Base-by-base conservation (phyloP, 2,113 vertebrate species). In the Pampusana beccarii region DNA sequence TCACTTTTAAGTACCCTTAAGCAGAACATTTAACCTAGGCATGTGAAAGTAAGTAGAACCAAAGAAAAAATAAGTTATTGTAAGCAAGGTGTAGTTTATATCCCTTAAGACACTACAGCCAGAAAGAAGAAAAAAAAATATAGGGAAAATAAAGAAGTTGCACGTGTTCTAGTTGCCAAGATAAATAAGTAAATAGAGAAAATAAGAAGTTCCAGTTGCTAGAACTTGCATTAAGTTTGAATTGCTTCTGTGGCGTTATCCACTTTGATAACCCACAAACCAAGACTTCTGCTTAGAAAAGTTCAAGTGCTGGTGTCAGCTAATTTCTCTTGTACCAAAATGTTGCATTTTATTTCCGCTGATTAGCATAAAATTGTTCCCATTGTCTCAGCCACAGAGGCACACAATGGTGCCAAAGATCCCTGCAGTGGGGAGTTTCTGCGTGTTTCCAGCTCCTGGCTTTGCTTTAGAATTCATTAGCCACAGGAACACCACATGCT, bases 291-390 rank as follows among this genome's bases (percentile, higher is more conserved):
- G 23, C 81, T 74, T 48, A 61, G 88, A 82, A 86, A 94, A 85
- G 90, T 25, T 91, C 69, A 86, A 92, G 50, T 51, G 66, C 80
- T 79, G 88, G 81, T 92, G 94, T 94, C 28, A 92, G 56, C 92
- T 95, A 95, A 92, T 97, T 97, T 97, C 97, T 83, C 96, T 96
- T 92, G 96, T 98, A 97, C 97, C 66, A 95, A 98, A 98, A 98
- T 56, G 75, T 77, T 91, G 97, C 97, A 98, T 98, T 98, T 98
- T 98, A 97, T 98, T 98, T 98, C 98, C 88, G 29, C 98, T 98
- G 98, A 99, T 99, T 98, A 99, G 98, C 99, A 99, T 99, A 99
- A 99, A 99, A 99, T 99, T 99, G 98, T 96, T 97, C 96, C 97
- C 97, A 98, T 99, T 99, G 98, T 99, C 98, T 98, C 98, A 97